phyloP scores from a whole-genome alignment of 2,888 invertebrate genomes.

The Lomographa bimaculata region DNA sequence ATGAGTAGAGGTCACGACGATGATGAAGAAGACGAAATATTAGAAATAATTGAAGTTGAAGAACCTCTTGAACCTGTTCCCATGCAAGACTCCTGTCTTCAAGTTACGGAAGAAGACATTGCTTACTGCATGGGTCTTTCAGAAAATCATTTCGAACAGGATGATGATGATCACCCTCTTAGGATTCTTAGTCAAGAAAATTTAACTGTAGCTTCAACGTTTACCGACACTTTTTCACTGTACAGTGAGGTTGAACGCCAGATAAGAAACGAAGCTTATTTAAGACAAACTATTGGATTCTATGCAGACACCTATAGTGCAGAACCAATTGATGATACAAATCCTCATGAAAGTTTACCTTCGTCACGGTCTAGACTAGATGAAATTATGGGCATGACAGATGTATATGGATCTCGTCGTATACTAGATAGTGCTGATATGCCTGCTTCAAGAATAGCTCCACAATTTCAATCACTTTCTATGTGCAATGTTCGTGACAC shows the following conservation, averaged over 20 bases:
- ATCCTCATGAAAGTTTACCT: constrained; percentile 77
- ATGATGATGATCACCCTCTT: constrained; percentile 92
- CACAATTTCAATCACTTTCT: constrained; percentile 88
- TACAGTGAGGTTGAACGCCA: constrained; percentile 87
- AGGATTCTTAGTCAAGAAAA: constrained; percentile 96
- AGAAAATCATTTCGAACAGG: constrained; percentile 89
- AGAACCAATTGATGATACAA: constrained; percentile 58
- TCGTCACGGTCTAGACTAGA: constrained; percentile 86
- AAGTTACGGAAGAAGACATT: constrained; percentile 97
- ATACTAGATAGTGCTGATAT: constrained; percentile 87
- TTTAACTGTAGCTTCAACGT: constrained; percentile 94
- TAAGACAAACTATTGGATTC: constrained; percentile 81
- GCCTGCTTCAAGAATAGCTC: constrained; percentile 80
- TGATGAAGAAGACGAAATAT: constrained; percentile 86
- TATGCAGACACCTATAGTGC: constrained; percentile 78
- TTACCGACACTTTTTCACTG: constrained; percentile 88
- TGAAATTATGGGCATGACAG: constrained; percentile 91
- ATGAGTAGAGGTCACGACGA: constrained; percentile 72
- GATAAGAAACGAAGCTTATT: constrained; percentile 84
- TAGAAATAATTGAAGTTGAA: constrained; percentile 92
- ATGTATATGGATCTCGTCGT: constrained; percentile 91
- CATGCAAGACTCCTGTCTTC: constrained; percentile 93
- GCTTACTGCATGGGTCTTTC: constrained; percentile 91
- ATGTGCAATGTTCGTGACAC: constrained; percentile 88
- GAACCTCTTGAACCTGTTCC: constrained; percentile 92